Percentiles rank a stretch among this genome's conserved stretches.
Conservation (phyloP, 92 coral and sea anemone genomes). For the Zoanthus sociatus region DNA sequence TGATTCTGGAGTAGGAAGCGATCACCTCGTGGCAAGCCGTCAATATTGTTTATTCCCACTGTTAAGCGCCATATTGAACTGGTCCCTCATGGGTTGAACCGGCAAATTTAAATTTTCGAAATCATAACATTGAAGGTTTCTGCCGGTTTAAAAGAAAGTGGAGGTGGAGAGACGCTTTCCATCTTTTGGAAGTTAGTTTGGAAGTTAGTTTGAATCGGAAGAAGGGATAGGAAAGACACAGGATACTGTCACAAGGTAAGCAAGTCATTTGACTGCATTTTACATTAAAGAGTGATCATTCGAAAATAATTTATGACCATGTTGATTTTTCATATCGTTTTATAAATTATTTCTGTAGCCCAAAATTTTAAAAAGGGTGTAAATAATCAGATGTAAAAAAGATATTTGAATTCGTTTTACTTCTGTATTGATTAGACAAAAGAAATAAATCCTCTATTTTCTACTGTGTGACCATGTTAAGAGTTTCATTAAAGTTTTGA, state of each 20-base stretch:
- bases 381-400: not conserved
- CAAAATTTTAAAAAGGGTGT: not conserved
- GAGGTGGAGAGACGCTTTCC: constrained; percentile 4
- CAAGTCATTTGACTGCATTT: not conserved
- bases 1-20: constrained; percentile 15
- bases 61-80: not conserved
- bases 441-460: not conserved
- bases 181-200: constrained; percentile 34
- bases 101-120: constrained; percentile 50
- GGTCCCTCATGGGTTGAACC: constrained; percentile 41
- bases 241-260: constrained; percentile 35
- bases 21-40: not conserved
- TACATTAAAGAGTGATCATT: not conserved
- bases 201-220: constrained; percentile 37
- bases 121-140: constrained; percentile 11
- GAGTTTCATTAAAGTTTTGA: constrained; percentile 14
- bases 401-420: not conserved
- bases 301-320: constrained; percentile 8
- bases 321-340: constrained; percentile 9
- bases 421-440: not conserved
- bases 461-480: not conserved
- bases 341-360: not conserved
- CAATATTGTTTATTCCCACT: not conserved
- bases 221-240: constrained; percentile 16
- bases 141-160: constrained; percentile 25